These are phyloP conservation scores for Nomada ferruginata DNA, from an alignment of 2,888 invertebrate species.

Conservation along the genomic window DNA sequence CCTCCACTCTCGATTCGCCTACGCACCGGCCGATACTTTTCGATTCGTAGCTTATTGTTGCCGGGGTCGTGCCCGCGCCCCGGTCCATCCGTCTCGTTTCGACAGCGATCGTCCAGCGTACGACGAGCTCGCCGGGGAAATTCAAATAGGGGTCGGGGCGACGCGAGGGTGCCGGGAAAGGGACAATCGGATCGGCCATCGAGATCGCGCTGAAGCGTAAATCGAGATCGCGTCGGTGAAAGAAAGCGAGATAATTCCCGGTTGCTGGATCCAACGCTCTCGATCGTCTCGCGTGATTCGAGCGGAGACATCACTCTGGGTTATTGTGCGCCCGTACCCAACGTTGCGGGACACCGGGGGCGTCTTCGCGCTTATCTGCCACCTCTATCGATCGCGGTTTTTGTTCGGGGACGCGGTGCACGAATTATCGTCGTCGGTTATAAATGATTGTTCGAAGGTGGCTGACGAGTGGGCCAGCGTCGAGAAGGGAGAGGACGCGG, in stretches of 20 bases:
- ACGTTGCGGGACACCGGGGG: conserved; percentile 61
- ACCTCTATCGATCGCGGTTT: conserved; percentile 69
- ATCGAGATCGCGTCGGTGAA: conserved; percentile 67
- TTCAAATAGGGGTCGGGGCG: not conserved
- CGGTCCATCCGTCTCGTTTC: conserved; percentile 65
- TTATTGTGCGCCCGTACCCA: conserved; percentile 55
- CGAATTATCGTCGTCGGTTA: conserved; percentile 74
- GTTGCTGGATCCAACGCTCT: not conserved
- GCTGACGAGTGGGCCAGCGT: conserved; percentile 38
- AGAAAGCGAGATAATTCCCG: conserved; percentile 70
- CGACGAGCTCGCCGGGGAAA: not conserved
- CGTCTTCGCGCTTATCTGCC: conserved; percentile 59
- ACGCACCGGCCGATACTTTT: conserved; percentile 75
- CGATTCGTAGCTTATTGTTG: conserved; percentile 80
- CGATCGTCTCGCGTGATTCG: conserved; percentile 15
- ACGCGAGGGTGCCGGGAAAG: not conserved
- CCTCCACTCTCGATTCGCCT: conserved; percentile 80
- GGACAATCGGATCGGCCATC: conserved; percentile 22
- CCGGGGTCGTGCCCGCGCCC: conserved; percentile 44
- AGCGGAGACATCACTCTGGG: conserved; percentile 17
- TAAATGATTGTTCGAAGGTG: conserved; percentile 74
- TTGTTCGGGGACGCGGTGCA: conserved; percentile 69
- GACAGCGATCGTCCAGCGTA: too few relatives aligned
- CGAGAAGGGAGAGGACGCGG: conserved; percentile 21
- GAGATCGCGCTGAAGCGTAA: not conserved